Evolutionary conservation across 2,888 invertebrate genomes (phyloP), one percentile per base, ranked within the genome.

Genomic region (Agonopterix subpropinquella): DNA sequence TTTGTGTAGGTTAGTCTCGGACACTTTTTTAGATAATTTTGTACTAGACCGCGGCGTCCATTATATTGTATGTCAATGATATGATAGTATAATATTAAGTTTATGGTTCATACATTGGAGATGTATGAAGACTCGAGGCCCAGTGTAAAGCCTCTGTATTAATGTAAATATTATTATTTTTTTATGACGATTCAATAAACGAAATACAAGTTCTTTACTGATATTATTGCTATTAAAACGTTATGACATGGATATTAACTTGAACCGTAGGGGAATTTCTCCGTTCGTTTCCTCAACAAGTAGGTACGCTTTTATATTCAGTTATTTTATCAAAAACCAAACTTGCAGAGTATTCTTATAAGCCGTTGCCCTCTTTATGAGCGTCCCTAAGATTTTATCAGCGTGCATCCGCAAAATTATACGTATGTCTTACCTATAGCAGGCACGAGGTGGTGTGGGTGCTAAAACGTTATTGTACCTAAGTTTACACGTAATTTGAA

Each of bases 331-430:
- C 45, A 28, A 43, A 53, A 54, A 49, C 45, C 53, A 49, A 50
- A 51, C 47, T 45, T 46, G 52, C 54, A 49, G 52, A 47, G 54
- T 52, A 51, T 46, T 49, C 47, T 43, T 28, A 10, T 35, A 49
- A 49, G 73, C 62, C 73, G 70, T 70, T 78, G 75, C 61, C 71
- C 79, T 73, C 66, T 76, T 77, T 73, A 77, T 62, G 62, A 55
- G 53, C 49, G 63, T 53, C 64, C 61, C 67, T 69, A 66, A 74
- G 75, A 77, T 76, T 60, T 53, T 63, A 77, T 77, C 72, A 58
- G 52, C 57, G 28, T 28, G 28, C 28, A 57, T 61, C 52, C 59
- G 55, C 65, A 67, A 57, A 58, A 60, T 60, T 57, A 57, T 56
- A 56, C 56, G 7, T 28, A 28, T 28, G 28, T 28, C 49, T 52